These are phyloP conservation scores for Microvelia longipes DNA, from an alignment of 1,140 invertebrate genomes.

Conservation along the genomic window DNA sequence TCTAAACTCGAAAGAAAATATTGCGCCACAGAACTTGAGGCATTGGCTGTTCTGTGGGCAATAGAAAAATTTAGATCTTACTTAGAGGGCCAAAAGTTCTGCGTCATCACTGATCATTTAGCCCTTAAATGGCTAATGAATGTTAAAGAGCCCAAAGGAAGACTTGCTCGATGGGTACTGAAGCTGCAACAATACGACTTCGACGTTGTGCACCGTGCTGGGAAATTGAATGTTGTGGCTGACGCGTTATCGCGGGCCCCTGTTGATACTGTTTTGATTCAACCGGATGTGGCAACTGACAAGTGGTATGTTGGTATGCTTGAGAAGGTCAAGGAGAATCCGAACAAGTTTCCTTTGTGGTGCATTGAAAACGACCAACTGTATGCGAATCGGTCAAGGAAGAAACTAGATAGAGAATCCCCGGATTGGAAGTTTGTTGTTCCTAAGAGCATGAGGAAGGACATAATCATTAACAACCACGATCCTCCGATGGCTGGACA, in stretches of 20 bases:
- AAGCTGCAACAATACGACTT: slow-evolving; percentile 25
- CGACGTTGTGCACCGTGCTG: slow-evolving; percentile 17
- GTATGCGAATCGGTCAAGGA: background rate
- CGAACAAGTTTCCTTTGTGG: background rate
- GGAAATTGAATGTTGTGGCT: slow-evolving; percentile 11
- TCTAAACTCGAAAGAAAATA: slow-evolving; percentile 30
- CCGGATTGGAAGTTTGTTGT: slow-evolving; percentile 25
- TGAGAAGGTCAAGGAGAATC: background rate
- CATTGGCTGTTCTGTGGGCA: slow-evolving; percentile 28
- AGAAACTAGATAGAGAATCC: background rate
- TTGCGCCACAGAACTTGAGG: slow-evolving; percentile 32
- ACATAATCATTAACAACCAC: slow-evolving; percentile 20
- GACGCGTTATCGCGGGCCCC: slow-evolving; percentile 9
- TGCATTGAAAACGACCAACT: background rate
- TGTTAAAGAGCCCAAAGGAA: slow-evolving; percentile 28
- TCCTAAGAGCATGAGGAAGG: slow-evolving; percentile 13
- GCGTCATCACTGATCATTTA: slow-evolving; percentile 30
- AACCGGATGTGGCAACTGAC: background rate
- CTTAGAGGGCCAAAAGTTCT: slow-evolving; percentile 27
- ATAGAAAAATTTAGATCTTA: slow-evolving; percentile 27
- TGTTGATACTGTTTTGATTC: background rate
- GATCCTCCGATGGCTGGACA: slow-evolving; percentile 25
- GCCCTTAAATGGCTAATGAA: slow-evolving; percentile 32
- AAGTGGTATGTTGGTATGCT: background rate
- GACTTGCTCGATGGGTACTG: slow-evolving; percentile 27